These are phyloP conservation scores for Danio aesculapii DNA, from an alignment of 2,797 vertebrate genomes.

Conservation along the genomic window DNA sequence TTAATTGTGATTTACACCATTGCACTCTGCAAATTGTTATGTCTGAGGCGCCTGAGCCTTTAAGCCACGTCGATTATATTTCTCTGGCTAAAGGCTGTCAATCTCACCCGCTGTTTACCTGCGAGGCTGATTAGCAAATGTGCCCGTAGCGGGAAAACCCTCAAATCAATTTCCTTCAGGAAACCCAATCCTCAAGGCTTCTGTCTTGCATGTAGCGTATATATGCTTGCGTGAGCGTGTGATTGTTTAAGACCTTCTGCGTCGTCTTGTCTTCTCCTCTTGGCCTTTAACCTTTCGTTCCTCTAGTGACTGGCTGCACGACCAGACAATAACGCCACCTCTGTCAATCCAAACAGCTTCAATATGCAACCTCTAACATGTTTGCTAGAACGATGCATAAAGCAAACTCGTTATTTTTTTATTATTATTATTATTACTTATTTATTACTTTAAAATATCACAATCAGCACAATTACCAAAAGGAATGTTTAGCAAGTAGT, in stretches of 20 bases:
- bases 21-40: slow-evolving; percentile 72
- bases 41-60: slow-evolving; percentile 69
- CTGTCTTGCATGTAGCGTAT: slow-evolving; percentile 31
- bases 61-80: slow-evolving; percentile 74
- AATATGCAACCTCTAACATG: background rate
- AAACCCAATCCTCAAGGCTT: slow-evolving; percentile 55
- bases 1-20: slow-evolving; percentile 74
- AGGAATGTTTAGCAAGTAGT: no score
- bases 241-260: slow-evolving; percentile 46
- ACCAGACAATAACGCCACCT: slow-evolving; percentile 2
- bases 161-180: slow-evolving; percentile 65
- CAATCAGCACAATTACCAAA: no score
- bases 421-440: no score
- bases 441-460: no score
- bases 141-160: slow-evolving; percentile 29
- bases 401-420: background rate
- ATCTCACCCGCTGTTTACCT: slow-evolving; percentile 71
- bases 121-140: slow-evolving; percentile 67
- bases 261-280: slow-evolving; percentile 32
- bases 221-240: slow-evolving; percentile 36
- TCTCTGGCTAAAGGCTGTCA: slow-evolving; percentile 70
- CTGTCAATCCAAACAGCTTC: slow-evolving; percentile 37
- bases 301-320: slow-evolving; percentile 5
- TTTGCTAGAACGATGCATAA: slow-evolving; percentile 34
- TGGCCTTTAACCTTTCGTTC: slow-evolving; percentile 29